Percentiles rank a stretch among this genome's conserved stretches.
phyloP scores from a whole-genome alignment of 2,113 vertebrate species.

The Parus major region DNA sequence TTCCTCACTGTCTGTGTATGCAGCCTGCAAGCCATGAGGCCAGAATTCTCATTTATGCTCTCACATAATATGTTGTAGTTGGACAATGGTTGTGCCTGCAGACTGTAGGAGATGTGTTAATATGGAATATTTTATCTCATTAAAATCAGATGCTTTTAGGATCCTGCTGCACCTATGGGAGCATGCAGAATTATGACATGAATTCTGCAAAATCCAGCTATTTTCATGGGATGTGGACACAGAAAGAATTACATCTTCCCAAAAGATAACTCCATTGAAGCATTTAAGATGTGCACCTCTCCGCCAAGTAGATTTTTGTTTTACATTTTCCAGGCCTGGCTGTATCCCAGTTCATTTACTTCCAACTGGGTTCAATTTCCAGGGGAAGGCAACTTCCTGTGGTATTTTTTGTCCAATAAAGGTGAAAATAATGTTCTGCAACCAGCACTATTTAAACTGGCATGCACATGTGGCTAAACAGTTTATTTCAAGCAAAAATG shows the following conservation, averaged over 20 bases:
- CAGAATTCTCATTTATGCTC: not conserved
- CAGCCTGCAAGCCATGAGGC: not conserved
- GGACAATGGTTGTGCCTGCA: not conserved
- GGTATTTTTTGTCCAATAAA: constrained; percentile 3
- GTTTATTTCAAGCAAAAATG: constrained; percentile 40
- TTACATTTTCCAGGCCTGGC: not conserved
- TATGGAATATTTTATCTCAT: not conserved
- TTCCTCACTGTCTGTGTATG: not conserved
- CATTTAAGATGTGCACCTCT: not conserved
- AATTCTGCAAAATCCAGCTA: not conserved
- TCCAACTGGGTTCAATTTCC: constrained; percentile 20
- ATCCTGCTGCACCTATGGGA: not conserved
- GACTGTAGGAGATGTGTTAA: not conserved
- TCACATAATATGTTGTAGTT: not conserved
- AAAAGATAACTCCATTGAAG: not conserved
- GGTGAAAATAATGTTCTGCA: constrained; percentile 48
- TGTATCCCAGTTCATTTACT: constrained; percentile 8
- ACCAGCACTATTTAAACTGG: constrained; percentile 42
- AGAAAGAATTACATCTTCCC: not conserved
- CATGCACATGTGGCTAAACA: constrained; percentile 7
- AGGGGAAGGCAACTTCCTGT: not conserved
- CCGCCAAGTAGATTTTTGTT: not conserved
- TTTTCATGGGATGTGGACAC: not conserved
- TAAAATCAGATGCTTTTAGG: not conserved
- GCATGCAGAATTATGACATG: not conserved